These are phyloP conservation scores for Acronicta alni DNA, from an alignment of 2,888 invertebrate genomes.

Conservation along the genomic window DNA sequence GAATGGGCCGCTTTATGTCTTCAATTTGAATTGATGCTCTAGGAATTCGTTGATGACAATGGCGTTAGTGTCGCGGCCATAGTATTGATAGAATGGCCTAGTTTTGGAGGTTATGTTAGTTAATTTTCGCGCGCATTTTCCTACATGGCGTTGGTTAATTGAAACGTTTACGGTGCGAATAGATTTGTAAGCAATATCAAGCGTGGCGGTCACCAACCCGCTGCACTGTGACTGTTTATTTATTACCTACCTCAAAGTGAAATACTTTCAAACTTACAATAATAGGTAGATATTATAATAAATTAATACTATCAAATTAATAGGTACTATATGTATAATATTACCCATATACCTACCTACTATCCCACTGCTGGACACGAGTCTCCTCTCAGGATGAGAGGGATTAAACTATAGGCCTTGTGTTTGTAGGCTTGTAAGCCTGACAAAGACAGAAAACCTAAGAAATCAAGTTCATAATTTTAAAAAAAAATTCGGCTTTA, in stretches of 20 bases:
- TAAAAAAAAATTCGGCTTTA: too few relatives aligned
- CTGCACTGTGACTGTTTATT: neutral
- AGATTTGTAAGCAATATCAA: constrained; percentile 1
- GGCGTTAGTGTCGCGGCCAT: constrained; percentile 37
- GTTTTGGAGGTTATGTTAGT: constrained; percentile 18
- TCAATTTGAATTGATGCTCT: constrained; percentile 35
- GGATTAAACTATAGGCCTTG: too few relatives aligned
- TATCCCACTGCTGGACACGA: too few relatives aligned
- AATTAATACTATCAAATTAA: too few relatives aligned
- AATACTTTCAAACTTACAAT: too few relatives aligned
- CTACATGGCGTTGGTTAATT: constrained; percentile 5
- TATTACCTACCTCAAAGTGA: neutral
- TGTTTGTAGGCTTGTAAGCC: too few relatives aligned
- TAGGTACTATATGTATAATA: too few relatives aligned
- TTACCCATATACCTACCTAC: too few relatives aligned
- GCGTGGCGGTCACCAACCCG: constrained; percentile 18
- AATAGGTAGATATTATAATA: too few relatives aligned
- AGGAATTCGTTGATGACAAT: constrained; percentile 24
- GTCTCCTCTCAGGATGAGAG: too few relatives aligned
- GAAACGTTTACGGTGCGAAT: constrained; percentile 9
- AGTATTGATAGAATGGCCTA: constrained; percentile 22
- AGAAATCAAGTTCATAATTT: too few relatives aligned
- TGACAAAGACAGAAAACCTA: too few relatives aligned
- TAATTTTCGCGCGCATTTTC: constrained; percentile 10
- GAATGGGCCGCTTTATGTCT: constrained; percentile 53